A percentile compares a stretch with the other conserved stretches of the same genome.
phyloP scores from a whole-genome alignment of 2,888 invertebrate genomes.

The Gisinianus flammeolus region DNA sequence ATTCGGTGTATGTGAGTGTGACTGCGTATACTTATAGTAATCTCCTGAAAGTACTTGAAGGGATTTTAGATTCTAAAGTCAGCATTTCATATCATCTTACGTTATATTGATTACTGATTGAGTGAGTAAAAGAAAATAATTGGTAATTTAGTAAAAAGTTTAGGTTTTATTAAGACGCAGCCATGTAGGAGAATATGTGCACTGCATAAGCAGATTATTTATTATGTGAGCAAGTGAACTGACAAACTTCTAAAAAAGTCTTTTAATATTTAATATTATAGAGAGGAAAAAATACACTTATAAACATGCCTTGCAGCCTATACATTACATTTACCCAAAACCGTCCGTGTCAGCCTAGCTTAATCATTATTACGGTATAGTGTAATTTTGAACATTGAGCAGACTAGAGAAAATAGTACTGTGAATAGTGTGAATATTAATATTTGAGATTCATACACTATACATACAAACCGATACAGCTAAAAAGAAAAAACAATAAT shows the following conservation, averaged over 20 bases:
- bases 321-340: neutral
- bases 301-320: neutral
- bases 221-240: neutral
- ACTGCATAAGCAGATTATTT: neutral
- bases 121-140: neutral
- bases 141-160: neutral
- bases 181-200: neutral
- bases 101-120: neutral
- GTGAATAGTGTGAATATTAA: neutral
- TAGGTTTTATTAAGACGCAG: too few relatives aligned
- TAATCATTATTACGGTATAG: neutral
- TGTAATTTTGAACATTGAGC: neutral
- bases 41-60: neutral
- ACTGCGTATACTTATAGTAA: slow-evolving; percentile 1
- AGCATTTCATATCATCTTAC: neutral
- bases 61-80: neutral
- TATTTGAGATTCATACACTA: too few relatives aligned
- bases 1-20: too few relatives aligned
- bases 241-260: neutral
- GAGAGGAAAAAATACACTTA: too few relatives aligned
- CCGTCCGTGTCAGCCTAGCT: neutral
- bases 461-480: slow-evolving; percentile 1
- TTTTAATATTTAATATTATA: neutral
- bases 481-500: neutral
- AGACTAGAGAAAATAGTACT: neutral